phyloP scores from a whole-genome alignment of 2,888 invertebrate species.

The Zeuzera pyrina region DNA sequence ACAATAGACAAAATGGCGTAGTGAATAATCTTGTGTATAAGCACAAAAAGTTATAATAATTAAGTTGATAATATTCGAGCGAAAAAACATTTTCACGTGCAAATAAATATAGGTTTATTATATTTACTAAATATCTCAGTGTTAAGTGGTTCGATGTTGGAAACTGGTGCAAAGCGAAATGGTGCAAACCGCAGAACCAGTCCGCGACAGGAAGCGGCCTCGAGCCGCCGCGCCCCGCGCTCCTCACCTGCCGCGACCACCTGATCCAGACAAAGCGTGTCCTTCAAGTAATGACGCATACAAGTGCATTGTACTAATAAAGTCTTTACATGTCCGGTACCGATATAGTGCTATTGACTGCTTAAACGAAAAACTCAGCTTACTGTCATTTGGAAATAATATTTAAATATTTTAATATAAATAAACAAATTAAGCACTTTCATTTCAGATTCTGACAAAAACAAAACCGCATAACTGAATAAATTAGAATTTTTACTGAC shows the following conservation, averaged over 20 bases:
- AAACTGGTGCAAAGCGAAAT: conserved; percentile 66
- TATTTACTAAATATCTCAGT: conserved; percentile 31
- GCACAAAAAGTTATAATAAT: conserved; percentile 9
- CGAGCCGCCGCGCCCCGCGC: conserved; percentile 47
- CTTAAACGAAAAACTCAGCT: no score
- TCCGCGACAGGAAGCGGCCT: conserved; percentile 32
- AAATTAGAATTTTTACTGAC: no score
- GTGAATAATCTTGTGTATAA: no score
- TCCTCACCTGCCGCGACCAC: conserved; percentile 29
- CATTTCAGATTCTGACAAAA: no score
- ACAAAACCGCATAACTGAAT: no score
- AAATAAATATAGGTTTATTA: conserved; percentile 22
- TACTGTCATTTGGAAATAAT: no score
- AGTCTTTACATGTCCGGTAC: conserved; percentile 53
- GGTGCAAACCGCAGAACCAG: conserved; percentile 67
- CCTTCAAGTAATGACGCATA: conserved; percentile 63
- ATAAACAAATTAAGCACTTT: no score
- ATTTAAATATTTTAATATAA: no score
- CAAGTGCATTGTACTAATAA: conserved; percentile 67
- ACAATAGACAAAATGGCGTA: conserved; percentile 5
- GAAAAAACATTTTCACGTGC: conserved; percentile 18
- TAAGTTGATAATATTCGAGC: conserved; percentile 15
- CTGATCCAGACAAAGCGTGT: conserved; percentile 69
- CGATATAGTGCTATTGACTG: no score
- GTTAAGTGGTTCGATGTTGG: conserved; percentile 50